phyloP scores from a whole-genome alignment of 2,888 invertebrate species.

The Dyspetes luteomarginatus region DNA sequence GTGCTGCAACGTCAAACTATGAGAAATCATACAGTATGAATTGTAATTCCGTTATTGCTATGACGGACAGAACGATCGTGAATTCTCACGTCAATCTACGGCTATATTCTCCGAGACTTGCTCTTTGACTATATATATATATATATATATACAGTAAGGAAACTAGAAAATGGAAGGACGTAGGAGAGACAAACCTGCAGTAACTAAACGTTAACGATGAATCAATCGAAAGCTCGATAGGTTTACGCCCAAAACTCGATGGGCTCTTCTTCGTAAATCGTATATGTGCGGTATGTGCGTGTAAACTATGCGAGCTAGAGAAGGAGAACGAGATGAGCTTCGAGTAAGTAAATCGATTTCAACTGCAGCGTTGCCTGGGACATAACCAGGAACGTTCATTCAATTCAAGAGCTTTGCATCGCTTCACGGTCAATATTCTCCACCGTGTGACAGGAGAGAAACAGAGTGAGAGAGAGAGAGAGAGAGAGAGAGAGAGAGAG shows the following conservation, averaged over 20 bases:
- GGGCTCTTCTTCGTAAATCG: slow-evolving; percentile 7
- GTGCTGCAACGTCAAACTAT: neutral
- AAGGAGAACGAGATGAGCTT: neutral
- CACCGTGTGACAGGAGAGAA: slow-evolving; percentile 1
- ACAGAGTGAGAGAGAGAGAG: neutral
- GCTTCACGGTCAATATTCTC: slow-evolving; percentile 54
- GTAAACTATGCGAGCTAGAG: neutral
- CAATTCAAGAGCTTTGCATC: slow-evolving; percentile 57
- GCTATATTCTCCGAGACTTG: neutral
- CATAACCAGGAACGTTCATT: slow-evolving; percentile 29
- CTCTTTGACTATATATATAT: neutral
- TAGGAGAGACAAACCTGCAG: slow-evolving; percentile 1
- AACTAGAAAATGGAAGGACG: slow-evolving; percentile 41
- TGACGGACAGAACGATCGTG: neutral
- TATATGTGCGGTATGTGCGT: neutral
- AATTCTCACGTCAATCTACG: neutral
- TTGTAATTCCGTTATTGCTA: neutral
- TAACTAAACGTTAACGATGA: slow-evolving; percentile 41
- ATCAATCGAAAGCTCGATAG: slow-evolving; percentile 41
- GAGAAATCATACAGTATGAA: slow-evolving; percentile 1
- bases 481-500: slow-evolving; percentile 15
- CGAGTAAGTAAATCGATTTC: slow-evolving; percentile 28
- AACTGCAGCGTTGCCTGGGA: slow-evolving; percentile 8
- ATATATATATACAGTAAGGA: neutral
- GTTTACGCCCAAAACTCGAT: slow-evolving; percentile 1